Base-by-base conservation (phyloP, 30 jellyfish, hydroid and myxozoan genomes). In the Hydractinia echinata region DNA sequence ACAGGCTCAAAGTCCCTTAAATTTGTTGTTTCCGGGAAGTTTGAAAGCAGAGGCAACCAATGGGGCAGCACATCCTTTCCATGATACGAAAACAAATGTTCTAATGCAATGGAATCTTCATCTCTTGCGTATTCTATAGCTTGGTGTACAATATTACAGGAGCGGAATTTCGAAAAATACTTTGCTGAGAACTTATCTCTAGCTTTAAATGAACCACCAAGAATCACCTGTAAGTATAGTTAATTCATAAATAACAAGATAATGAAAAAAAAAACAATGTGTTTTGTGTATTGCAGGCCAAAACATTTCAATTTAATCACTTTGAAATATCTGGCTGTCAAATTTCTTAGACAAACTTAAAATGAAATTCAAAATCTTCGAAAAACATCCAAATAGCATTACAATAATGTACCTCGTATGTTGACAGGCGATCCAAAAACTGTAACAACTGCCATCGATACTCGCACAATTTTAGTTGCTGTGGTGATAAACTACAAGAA, bases 141-240 rank as follows among this genome's bases (percentile, higher is more conserved):
- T 81, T 92, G 96, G 51, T 92, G 84, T 4, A 92, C 81, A 8
- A 92, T 80, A 66, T 87, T 87, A 84, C 98, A 86, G 64, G 95
- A 87, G 53, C 98, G 96, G 81, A 92, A 92, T 44, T 76, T 87
- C 48, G 87, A 13, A 77, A 86, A 92, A 76, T 80, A 92, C 49
- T 84, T 88, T 1, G 95, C 81, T 18, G 61, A 55, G 88, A 61
- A 92, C 4, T 90, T 85, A 16, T 92, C 98, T 2, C 89, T 84
- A 11, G 98, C 96, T 39, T 83, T 56, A 55, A 92, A 83, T 67
- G 95, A 91, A 13, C 98, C 98, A 49, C 98, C 98, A 39, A 92
- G 89, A 8, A 92, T 84, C 6, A 81, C 88, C 98, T 92, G 72
- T 58, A n/a, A n/a, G n/a, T n/a, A n/a, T n/a, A n/a, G n/a, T n/a